Percentiles rank a stretch among this genome's conserved stretches.
Conservation (phyloP, 2,797 vertebrate genomes). For the Prunella strophiata region DNA sequence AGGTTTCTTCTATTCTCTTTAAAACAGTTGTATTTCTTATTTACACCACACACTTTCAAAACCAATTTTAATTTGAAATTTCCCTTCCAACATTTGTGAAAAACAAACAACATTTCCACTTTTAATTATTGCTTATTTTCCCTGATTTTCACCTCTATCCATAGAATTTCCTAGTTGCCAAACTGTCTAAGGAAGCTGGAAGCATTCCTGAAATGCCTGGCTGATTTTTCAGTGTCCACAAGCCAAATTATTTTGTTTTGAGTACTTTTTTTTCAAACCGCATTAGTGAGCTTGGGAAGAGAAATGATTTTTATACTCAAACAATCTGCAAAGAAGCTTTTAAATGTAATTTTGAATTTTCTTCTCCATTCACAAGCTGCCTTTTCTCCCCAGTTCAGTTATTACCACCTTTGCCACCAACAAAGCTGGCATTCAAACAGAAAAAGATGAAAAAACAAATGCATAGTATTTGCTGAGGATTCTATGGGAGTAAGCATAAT, state of each 20-base stretch:
- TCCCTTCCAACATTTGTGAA: not conserved
- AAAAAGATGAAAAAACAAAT: not conserved
- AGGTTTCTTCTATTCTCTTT: not conserved
- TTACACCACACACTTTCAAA: not conserved
- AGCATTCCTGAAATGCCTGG: not conserved
- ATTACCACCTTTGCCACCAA: not conserved
- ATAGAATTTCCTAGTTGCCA: not conserved
- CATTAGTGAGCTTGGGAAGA: not conserved
- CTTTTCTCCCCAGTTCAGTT: not conserved
- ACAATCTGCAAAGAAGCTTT: not conserved
- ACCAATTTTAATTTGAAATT: not conserved
- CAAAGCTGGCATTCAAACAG: not conserved
- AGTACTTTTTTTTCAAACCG: not conserved
- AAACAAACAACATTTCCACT: not conserved
- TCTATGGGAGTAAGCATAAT: not conserved
- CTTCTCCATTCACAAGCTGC: not conserved
- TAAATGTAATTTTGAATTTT: not conserved
- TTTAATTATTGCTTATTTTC: not conserved
- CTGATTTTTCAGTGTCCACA: not conserved
- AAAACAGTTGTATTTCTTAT: not conserved
- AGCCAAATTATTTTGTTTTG: not conserved
- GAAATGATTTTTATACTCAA: not conserved
- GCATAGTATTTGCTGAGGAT: not conserved
- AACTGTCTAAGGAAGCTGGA: not conserved
- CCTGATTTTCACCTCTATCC: not conserved